phyloP scores from a whole-genome alignment of 2,888 invertebrate genomes.

The Drosophila merina region DNA sequence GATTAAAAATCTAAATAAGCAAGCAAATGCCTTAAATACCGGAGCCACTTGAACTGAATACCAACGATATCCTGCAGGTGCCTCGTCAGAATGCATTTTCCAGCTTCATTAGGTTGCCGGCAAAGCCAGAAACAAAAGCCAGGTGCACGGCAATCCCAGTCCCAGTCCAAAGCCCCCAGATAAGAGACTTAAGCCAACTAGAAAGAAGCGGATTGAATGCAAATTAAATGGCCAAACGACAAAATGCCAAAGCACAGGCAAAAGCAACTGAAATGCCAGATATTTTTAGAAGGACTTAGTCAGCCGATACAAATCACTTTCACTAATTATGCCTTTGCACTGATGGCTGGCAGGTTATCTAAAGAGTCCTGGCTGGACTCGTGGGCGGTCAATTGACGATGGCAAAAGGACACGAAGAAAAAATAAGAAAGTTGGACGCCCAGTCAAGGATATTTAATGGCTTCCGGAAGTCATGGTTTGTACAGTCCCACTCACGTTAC shows the following conservation, averaged over 20 bases:
- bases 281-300: slow-evolving; percentile 31
- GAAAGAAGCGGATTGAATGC: slow-evolving; percentile 41
- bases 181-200: slow-evolving; percentile 31
- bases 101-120: slow-evolving; percentile 45
- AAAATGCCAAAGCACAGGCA: slow-evolving; percentile 30
- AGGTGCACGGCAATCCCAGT: slow-evolving; percentile 10
- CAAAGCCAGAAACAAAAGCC: slow-evolving; percentile 32
- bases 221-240: slow-evolving; percentile 48
- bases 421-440: slow-evolving; percentile 16
- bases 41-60: slow-evolving; percentile 18
- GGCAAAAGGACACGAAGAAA: slow-evolving; percentile 46
- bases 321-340: slow-evolving; percentile 72
- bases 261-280: slow-evolving; percentile 33
- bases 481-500: slow-evolving; percentile 6
- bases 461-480: background rate
- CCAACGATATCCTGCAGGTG: slow-evolving; percentile 26
- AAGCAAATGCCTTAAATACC: slow-evolving; percentile 36
- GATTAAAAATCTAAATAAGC: slow-evolving; percentile 26
- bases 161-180: slow-evolving; percentile 40
- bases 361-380: slow-evolving; percentile 1
- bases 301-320: slow-evolving; percentile 71
- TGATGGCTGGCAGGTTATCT: slow-evolving; percentile 18
- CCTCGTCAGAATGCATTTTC: slow-evolving; percentile 33
- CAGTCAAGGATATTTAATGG: background rate
- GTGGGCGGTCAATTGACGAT: slow-evolving; percentile 33